Base-by-base conservation (phyloP, 92 coral and sea anemone species). In the Palythoa grandiflora region DNA sequence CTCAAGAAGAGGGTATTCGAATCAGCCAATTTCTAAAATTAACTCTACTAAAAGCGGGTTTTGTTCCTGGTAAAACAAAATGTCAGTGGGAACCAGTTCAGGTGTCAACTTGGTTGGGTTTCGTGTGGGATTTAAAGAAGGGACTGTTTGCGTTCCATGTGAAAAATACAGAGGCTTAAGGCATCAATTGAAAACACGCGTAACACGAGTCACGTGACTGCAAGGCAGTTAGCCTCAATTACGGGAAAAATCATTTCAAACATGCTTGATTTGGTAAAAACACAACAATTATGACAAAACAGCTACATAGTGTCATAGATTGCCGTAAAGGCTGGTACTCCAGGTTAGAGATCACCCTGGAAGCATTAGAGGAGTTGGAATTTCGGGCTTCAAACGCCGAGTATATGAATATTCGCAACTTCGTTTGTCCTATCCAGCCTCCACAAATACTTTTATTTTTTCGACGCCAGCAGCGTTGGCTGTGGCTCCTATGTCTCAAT, bases 221-320 rank as follows among this genome's bases (percentile, higher is more conserved):
- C 87, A 39, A 68, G 87, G 61, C 78, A 65, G 35, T 83, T 83
- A 66, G 77, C 87, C 35, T 83, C 87, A 40, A 36, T 68, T 36
- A 66, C 77, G 61, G 53, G 91, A 50, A 47, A 59, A 68, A 83
- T 88, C 3, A 83, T 88, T 88, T 88, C 77, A 16, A 80, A 79
- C 66, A 60, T 57, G 60, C 63, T 80, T 47, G 91, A 55, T 70
- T 88, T 68, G 73, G 73, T 0, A 68, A 68, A 68, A 6, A 68
- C 38, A 68, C 44, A n/a, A n/a, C 71, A 68, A 80, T 79, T 15
- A 79, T 80, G 87, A 88, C 91, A 1, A 80, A 71, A 73, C 50
- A 61, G 48, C 39, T 78, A 60, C 81, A 70, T 88, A 44, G 68
- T 36, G 79, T 88, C 66, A 53, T 88, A 65, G 87, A 15, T 19